Evolutionary conservation across 2,888 invertebrate genomes (phyloP).

Genomic region (Poecilus cupreus): DNA sequence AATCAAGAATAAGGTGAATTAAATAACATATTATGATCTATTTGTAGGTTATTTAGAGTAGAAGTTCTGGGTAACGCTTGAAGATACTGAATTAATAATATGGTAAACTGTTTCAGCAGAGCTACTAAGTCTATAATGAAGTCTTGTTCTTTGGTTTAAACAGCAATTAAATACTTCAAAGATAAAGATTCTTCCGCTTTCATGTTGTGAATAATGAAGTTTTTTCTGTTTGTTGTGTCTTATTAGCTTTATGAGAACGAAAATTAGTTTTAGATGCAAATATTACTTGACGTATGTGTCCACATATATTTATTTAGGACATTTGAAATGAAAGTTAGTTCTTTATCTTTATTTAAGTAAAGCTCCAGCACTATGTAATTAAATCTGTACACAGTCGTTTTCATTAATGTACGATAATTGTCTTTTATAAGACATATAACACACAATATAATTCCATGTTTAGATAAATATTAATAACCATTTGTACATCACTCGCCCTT

Average conservation of each 20-base stretch:
- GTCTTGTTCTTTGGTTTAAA: neutral
- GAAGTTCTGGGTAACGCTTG: no score
- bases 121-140: neutral
- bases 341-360: no score
- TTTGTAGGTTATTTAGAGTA: no score
- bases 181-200: neutral
- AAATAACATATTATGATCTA: no score
- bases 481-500: no score
- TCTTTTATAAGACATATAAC: no score
- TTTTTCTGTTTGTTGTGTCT: neutral
- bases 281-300: neutral
- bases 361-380: no score
- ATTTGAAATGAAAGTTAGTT: neutral
- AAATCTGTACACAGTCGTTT: no score
- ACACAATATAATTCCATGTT: no score
- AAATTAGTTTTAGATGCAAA: constrained; percentile 5
- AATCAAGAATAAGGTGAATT: neutral
- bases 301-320: neutral
- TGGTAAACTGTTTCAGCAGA: neutral
- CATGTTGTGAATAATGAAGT: neutral
- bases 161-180: constrained; percentile 16
- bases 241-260: constrained; percentile 10
- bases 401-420: no score
- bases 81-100: no score
- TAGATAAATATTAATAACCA: no score